These are phyloP conservation scores for Papilio glaucus DNA, from an alignment of 1,140 invertebrate species.

Conservation along the genomic window DNA sequence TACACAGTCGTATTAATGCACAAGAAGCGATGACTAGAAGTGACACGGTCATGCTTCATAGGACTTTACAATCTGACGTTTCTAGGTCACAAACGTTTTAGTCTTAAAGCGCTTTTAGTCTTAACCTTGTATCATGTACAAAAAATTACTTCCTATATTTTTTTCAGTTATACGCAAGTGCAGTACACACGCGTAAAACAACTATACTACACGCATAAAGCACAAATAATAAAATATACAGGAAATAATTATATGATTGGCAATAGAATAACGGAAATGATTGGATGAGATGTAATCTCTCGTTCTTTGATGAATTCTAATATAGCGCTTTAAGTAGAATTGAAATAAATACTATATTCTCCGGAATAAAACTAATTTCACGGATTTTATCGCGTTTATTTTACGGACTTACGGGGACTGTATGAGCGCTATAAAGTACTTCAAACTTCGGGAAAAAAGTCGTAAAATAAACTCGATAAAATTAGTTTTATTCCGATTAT, in stretches of 20 bases:
- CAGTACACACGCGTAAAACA: neutral
- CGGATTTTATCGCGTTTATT: no score
- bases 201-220: neutral
- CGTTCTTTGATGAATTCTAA: neutral
- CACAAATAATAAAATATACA: neutral
- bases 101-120: no score
- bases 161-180: neutral
- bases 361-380: no score
- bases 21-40: neutral
- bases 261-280: slow-evolving; percentile 3
- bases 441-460: no score
- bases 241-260: slow-evolving; percentile 10
- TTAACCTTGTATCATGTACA: neutral
- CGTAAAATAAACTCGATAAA: no score
- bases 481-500: no score
- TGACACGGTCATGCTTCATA: neutral
- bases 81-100: neutral
- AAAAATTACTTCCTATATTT: neutral
- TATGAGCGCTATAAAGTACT: no score
- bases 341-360: no score
- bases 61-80: neutral
- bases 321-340: no score
- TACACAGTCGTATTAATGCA: neutral
- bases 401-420: no score
- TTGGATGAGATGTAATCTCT: neutral